Evolutionary conservation across 1,140 invertebrate genomes (phyloP).

Genomic region (Pseudomyrmex pallidus): DNA sequence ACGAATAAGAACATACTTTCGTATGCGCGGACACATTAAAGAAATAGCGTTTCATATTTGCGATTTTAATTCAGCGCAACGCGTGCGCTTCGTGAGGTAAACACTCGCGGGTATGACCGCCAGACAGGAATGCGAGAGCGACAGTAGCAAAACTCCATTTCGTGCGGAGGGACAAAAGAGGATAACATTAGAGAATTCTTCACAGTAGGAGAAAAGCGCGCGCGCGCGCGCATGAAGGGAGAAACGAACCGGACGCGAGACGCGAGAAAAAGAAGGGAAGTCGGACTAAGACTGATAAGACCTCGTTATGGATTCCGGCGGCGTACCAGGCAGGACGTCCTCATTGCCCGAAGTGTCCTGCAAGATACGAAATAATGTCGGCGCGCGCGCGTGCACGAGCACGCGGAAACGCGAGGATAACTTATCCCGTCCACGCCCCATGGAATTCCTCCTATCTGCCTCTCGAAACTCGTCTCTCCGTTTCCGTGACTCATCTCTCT

Average conservation of each 20-base stretch:
- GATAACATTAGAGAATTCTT: conserved; percentile 50
- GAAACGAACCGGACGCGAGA: neutral
- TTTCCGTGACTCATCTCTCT: conserved; percentile 69
- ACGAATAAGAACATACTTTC: neutral
- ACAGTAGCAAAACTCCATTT: conserved; percentile 5
- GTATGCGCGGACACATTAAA: neutral
- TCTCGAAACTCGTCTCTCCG: conserved; percentile 70
- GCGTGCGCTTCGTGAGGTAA: conserved; percentile 27
- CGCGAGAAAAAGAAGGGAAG: conserved; percentile 34
- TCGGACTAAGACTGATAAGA: conserved; percentile 77
- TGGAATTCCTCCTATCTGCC: conserved; percentile 67
- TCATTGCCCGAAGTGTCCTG: conserved; percentile 81
- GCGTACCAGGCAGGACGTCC: conserved; percentile 77
- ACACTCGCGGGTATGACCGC: conserved; percentile 22
- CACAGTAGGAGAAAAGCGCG: neutral
- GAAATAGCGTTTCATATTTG: neutral
- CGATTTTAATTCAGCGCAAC: conserved; percentile 28
- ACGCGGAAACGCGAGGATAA: conserved; percentile 76
- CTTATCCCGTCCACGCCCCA: conserved; percentile 78
- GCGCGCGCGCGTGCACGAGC: conserved; percentile 70
- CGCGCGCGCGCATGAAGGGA: neutral
- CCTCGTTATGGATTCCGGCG: conserved; percentile 78
- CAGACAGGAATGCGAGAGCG: conserved; percentile 18
- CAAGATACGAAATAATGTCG: conserved; percentile 79
- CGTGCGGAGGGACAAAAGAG: conserved; percentile 10